phyloP scores from a whole-genome alignment of 53 echinoderm and acorn worm genomes.

The Antedon mediterranea region DNA sequence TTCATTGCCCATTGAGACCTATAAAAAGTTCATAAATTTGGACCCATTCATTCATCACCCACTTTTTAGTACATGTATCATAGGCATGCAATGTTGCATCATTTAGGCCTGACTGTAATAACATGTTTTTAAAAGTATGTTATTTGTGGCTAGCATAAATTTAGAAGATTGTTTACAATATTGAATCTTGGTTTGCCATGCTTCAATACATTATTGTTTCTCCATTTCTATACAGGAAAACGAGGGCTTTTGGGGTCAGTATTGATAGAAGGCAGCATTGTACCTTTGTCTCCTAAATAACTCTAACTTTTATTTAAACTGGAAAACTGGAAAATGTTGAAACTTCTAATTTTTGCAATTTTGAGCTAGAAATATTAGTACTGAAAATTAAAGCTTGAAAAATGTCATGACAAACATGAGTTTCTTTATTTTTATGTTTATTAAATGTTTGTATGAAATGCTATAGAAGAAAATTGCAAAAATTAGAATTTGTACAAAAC shows the following conservation, averaged over 20 bases:
- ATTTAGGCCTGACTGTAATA: neutral
- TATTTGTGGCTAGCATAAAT: neutral
- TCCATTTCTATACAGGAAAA: neutral
- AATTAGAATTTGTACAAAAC: too few relatives aligned
- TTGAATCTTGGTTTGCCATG: neutral
- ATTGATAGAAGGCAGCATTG: neutral
- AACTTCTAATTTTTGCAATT: too few relatives aligned
- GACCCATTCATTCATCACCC: too few relatives aligned
- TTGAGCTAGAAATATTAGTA: too few relatives aligned
- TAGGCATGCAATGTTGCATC: neutral
- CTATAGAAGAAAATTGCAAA: too few relatives aligned
- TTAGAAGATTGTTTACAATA: neutral
- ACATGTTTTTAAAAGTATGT: neutral
- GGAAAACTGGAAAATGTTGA: too few relatives aligned
- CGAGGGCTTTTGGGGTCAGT: neutral
- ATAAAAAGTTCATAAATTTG: too few relatives aligned
- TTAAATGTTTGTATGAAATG: too few relatives aligned
- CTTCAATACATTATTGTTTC: neutral
- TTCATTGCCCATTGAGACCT: too few relatives aligned
- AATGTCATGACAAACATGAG: too few relatives aligned
- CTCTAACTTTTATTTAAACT: neutral
- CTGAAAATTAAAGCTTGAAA: too few relatives aligned
- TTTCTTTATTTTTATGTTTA: too few relatives aligned
- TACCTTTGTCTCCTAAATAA: neutral
- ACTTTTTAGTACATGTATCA: neutral